phyloP scores from a whole-genome alignment of 2,797 vertebrate genomes.

The Sorex maritimensis region DNA sequence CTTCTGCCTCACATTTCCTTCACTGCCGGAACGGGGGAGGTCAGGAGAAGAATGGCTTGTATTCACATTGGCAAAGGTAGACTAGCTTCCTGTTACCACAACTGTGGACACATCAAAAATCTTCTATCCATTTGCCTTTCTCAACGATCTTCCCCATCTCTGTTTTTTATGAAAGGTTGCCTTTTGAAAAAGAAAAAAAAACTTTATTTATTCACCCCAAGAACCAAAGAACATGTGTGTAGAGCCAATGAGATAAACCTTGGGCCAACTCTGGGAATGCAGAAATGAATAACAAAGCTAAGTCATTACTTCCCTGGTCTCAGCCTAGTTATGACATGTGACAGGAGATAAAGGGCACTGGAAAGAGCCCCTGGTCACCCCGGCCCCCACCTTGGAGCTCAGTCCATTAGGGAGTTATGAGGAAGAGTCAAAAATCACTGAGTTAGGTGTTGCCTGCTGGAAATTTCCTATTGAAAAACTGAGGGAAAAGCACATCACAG shows the following conservation, averaged over 20 bases:
- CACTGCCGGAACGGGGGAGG: neutral
- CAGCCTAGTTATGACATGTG: constrained; percentile 5
- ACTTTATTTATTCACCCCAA: neutral
- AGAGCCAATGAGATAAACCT: constrained; percentile 47
- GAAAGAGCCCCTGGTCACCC: neutral
- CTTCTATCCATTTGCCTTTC: neutral
- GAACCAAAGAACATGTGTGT: neutral
- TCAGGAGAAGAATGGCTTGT: constrained; percentile 10
- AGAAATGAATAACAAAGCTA: constrained; percentile 56
- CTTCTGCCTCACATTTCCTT: neutral
- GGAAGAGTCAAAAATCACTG: neutral
- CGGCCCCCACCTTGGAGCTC: neutral
- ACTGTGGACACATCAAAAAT: constrained; percentile 2
- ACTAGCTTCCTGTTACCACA: constrained; percentile 25
- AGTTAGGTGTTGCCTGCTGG: neutral
- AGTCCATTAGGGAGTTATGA: constrained; percentile 48
- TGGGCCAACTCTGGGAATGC: constrained; percentile 23
- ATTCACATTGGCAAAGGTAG: neutral
- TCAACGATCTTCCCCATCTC: constrained; percentile 6
- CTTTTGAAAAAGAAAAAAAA: neutral
- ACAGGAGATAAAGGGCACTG: neutral
- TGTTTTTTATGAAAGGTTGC: too few species aligned
- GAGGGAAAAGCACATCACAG: neutral
- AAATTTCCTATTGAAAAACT: constrained; percentile 58
- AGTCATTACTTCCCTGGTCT: neutral